These are phyloP conservation scores for Drosophila grimshawi DNA, from an alignment of 1,140 invertebrate species.

Conservation along the genomic window DNA sequence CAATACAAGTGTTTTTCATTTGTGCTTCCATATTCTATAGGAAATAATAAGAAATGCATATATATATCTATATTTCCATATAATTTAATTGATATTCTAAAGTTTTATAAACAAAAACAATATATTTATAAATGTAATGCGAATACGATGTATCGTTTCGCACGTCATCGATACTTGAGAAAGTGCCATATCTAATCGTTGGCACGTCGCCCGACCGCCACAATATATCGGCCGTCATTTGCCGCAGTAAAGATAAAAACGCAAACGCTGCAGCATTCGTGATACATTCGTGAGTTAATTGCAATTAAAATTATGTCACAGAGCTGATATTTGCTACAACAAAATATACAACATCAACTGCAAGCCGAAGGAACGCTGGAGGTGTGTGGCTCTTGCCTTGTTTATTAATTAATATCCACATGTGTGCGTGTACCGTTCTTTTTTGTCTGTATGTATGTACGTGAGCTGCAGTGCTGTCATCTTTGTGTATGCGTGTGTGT, in stretches of 20 bases:
- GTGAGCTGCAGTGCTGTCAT: slow-evolving; percentile 27
- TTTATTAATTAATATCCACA: slow-evolving; percentile 49
- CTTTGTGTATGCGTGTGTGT: slow-evolving; percentile 35
- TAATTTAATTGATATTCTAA: not conserved
- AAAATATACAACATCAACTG: slow-evolving; percentile 28
- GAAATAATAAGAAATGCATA: not conserved
- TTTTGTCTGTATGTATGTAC: slow-evolving; percentile 6
- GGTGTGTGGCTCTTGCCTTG: slow-evolving; percentile 46
- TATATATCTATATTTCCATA: not conserved
- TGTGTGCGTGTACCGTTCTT: slow-evolving; percentile 47
- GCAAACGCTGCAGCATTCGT: slow-evolving; percentile 43
- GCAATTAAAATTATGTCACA: slow-evolving; percentile 52
- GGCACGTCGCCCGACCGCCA: slow-evolving; percentile 19
- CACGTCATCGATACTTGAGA: slow-evolving; percentile 11
- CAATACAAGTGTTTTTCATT: not conserved
- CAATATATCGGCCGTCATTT: slow-evolving; percentile 19
- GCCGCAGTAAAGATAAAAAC: slow-evolving; percentile 50
- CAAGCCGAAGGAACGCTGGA: slow-evolving; percentile 31
- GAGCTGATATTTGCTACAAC: slow-evolving; percentile 49
- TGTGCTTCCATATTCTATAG: not conserved
- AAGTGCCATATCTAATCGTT: not conserved
- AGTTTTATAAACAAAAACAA: not conserved
- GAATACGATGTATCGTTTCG: not conserved
- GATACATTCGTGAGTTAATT: slow-evolving; percentile 44
- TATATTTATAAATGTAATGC: not conserved